Base-by-base conservation (phyloP, 1,140 invertebrate species). In the Penaeus chinensis region DNA sequence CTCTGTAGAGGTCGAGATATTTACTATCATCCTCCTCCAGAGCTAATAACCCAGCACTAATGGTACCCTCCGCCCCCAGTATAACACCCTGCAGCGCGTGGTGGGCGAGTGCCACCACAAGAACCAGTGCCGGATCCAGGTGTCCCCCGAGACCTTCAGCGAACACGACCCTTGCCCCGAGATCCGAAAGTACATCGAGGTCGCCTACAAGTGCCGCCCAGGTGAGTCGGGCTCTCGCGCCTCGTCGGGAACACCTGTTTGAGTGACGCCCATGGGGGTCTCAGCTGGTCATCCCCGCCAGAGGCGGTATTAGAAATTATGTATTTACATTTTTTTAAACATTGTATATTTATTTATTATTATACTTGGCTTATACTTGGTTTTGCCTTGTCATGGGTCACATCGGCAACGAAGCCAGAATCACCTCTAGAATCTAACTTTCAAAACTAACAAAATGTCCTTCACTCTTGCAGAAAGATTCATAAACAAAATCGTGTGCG, bases 121-220 rank as follows among this genome's bases (percentile, higher is more conserved):
- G 92, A 92, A 95, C 27, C 95, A 95, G 90, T 98, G 97, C 93
- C 96, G 96, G 91, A 96, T 98, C 91, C 95, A 96, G 91, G 96
- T 96, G 19, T 95, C 95, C 69, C 95, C 96, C 0, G 94, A 95
- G 90, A 92, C 95, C 66, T 96, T 97, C 91, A 95, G 95, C 54
- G 94, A 95, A 7, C 60, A 79, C 4, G 97, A 98, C 92, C 96
- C 97, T 0, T 98, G 97, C 92, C 96, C 97, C 47, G 95, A 95
- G 63, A 94, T 95, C 19, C 93, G 95, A 54, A 98, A 98, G 93
- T 97, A 96, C 92, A 96, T 98, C 90, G 96, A 98, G 93, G 95
- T 98, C 42, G 96, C 96, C 87, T 98, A 97, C 93, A 98, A 98
- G 93, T 99, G 97, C 93, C 94, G 96, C 92, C 97, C 97, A 92